phyloP scores from a whole-genome alignment of 2,113 vertebrate species.

The Tachysurus vachellii region DNA sequence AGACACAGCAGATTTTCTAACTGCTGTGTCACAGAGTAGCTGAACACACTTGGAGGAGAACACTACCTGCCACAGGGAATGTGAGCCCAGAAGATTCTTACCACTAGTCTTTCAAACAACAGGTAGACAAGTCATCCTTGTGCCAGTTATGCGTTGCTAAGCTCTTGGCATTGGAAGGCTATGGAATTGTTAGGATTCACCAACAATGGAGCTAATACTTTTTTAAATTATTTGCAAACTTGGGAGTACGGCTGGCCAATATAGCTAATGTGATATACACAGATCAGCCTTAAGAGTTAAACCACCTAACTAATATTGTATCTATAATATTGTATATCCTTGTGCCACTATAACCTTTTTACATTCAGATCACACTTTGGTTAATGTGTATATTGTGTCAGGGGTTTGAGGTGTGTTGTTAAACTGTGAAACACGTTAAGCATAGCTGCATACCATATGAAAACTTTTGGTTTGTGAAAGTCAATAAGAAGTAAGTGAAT shows the following conservation, averaged over 20 bases:
- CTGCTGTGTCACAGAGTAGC: not conserved
- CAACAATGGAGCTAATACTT: not conserved
- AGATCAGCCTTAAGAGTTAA: too few species aligned
- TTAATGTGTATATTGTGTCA: too few species aligned
- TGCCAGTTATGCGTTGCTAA: not conserved
- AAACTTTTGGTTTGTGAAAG: too few species aligned
- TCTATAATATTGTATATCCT: too few species aligned
- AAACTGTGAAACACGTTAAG: not conserved
- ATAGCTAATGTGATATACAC: not conserved
- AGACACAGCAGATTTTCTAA: not conserved
- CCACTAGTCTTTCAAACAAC: not conserved
- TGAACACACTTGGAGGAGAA: not conserved
- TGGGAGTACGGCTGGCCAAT: not conserved
- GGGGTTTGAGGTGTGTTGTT: not conserved
- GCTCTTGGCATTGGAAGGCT: not conserved
- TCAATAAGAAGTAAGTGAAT: too few species aligned
- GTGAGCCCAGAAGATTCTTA: not conserved
- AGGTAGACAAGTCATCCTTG: not conserved
- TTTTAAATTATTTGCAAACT: not conserved
- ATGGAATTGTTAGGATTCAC: not conserved
- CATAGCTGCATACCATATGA: too few species aligned
- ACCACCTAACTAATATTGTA: too few species aligned
- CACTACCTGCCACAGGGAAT: not conserved
- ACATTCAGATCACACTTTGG: not conserved
- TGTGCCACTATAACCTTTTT: not conserved